phyloP scores from a whole-genome alignment of 2,888 invertebrate species.

The Lasioglossum marginatum region DNA sequence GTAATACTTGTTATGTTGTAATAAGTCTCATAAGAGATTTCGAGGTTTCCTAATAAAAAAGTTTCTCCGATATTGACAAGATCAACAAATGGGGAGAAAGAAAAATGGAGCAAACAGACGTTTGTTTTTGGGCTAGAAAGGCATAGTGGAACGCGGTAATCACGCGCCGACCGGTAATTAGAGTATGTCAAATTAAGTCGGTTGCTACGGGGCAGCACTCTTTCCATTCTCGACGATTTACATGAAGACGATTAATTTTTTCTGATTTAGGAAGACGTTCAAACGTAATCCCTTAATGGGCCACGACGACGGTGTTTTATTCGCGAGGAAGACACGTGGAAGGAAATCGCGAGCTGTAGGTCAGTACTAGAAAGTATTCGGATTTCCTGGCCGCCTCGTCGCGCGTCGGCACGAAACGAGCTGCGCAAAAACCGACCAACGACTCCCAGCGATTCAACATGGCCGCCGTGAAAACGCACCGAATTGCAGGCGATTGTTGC shows the following conservation, averaged over 20 bases:
- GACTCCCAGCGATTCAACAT: conserved; percentile 30
- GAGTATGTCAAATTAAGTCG: conserved; percentile 55
- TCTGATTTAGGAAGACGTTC: background rate
- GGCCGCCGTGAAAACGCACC: conserved; percentile 2
- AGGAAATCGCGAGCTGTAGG: conserved; percentile 59
- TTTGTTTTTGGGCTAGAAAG: conserved; percentile 28
- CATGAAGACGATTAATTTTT: background rate
- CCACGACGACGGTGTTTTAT: conserved; percentile 6
- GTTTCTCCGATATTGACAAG: background rate
- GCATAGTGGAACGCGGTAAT: conserved; percentile 4
- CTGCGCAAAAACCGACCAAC: conserved; percentile 70
- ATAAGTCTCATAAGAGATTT: no score
- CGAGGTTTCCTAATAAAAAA: no score
- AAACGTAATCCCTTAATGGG: conserved; percentile 15
- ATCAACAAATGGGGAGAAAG: background rate
- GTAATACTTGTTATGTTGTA: no score
- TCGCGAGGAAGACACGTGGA: conserved; percentile 5
- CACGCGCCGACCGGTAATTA: conserved; percentile 30
- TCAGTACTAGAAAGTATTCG: conserved; percentile 74
- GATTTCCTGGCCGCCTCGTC: conserved; percentile 61
- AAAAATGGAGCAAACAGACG: background rate
- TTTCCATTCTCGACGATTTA: conserved; percentile 19
- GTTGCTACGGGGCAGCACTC: conserved; percentile 36
- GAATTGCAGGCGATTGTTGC: conserved; percentile 12
- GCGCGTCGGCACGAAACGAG: conserved; percentile 62